These are phyloP conservation scores for Muraenolepis orangiensis DNA, from an alignment of 2,797 vertebrate genomes.

Conservation along the genomic window DNA sequence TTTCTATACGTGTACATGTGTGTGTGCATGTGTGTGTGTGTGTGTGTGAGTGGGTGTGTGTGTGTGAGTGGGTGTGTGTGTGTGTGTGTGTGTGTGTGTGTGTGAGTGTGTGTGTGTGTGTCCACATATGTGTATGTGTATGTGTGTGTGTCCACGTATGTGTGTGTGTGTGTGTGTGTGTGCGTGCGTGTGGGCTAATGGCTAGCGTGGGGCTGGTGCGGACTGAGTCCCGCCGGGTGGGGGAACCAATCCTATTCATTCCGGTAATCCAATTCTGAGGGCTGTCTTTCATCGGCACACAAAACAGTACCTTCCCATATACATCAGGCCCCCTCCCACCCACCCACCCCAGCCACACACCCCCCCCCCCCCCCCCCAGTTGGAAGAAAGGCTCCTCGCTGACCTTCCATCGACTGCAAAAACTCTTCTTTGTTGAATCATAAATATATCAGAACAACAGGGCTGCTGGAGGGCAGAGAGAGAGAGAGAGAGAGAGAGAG, in stretches of 20 bases:
- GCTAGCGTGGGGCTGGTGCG: constrained; percentile 51
- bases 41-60: constrained; percentile 3
- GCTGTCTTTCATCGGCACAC: constrained; percentile 55
- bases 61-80: constrained; percentile 25
- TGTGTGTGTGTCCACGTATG: constrained; percentile 22
- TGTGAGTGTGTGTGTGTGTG: not conserved
- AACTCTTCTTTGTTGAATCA: too few species aligned
- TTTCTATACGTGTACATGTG: too few species aligned
- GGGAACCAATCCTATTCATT: constrained; percentile 65
- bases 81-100: constrained; percentile 27
- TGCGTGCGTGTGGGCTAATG: constrained; percentile 20
- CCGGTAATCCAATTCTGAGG: constrained; percentile 71
- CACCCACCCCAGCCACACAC: too few species aligned
- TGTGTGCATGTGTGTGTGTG: constrained; percentile 19
- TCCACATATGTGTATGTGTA: constrained; percentile 8
- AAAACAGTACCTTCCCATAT: constrained; percentile 7
- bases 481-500: not conserved
- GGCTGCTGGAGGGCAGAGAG: not conserved
- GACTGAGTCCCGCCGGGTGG: constrained; percentile 58
- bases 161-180: constrained; percentile 31
- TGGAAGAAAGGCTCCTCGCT: too few species aligned
- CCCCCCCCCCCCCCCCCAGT: not conserved
- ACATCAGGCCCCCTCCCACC: constrained; percentile 8
- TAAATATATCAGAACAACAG: too few species aligned
- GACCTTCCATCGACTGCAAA: too few species aligned